Evolutionary conservation across 2,888 invertebrate species (phyloP).

Genomic region (Eristalis pertinax): DNA sequence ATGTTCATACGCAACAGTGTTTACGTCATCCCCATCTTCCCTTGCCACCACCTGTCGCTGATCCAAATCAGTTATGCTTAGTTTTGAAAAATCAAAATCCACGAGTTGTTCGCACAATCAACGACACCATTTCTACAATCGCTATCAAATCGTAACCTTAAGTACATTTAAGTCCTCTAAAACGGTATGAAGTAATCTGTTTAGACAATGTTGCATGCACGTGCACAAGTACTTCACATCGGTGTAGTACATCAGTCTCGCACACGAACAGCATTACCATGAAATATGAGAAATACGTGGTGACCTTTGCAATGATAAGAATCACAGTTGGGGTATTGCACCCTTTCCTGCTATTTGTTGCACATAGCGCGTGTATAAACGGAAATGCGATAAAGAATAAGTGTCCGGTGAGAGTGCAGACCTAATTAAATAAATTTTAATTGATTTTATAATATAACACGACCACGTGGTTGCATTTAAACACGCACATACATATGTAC

Average conservation of each 20-base stretch:
- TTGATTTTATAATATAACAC: background rate
- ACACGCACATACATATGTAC: background rate
- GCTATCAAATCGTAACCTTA: background rate
- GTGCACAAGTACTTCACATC: background rate
- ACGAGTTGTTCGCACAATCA: too few relatives aligned
- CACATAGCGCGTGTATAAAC: background rate
- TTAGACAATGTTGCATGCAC: background rate
- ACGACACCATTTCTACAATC: background rate
- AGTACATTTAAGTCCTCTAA: background rate
- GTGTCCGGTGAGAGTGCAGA: background rate
- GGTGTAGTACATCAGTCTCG: background rate
- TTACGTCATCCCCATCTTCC: too few relatives aligned
- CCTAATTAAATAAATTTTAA: background rate
- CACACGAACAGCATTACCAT: background rate
- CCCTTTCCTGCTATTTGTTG: background rate
- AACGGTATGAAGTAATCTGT: background rate
- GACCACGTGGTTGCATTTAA: background rate
- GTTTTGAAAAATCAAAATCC: too few relatives aligned
- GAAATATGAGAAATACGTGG: background rate
- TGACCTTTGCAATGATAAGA: conserved; percentile 34
- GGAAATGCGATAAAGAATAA: background rate
- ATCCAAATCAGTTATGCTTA: too few relatives aligned
- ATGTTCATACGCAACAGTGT: too few relatives aligned
- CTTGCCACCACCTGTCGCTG: too few relatives aligned
- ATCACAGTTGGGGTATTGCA: conserved; percentile 17